Base-by-base conservation (phyloP, 30 jellyfish, hydroid and myxozoan genomes). In the Nemopilema nomurai region DNA sequence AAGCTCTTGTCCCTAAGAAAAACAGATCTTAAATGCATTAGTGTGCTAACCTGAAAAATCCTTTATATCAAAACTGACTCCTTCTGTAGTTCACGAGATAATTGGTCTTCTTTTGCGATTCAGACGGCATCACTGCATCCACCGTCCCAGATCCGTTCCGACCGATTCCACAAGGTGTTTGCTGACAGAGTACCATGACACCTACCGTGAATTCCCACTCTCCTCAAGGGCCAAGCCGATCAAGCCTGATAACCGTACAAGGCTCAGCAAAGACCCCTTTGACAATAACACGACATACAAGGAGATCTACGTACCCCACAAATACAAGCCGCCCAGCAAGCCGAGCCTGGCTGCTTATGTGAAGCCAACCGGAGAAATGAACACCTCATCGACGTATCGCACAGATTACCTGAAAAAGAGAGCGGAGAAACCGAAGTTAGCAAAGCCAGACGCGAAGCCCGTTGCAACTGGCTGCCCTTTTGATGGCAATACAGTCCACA, bases 41-140 rank as follows among this genome's bases (percentile, higher is more conserved):
- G n/a, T n/a, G n/a, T n/a, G n/a, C n/a, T n/a, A n/a, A n/a, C n/a
- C n/a, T n/a, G n/a, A n/a, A n/a, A n/a, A n/a, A n/a, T n/a, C n/a
- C n/a, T n/a, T n/a, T n/a, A n/a, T n/a, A n/a, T n/a, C n/a, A n/a
- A n/a, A n/a, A n/a, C n/a, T n/a, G n/a, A n/a, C n/a, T n/a, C n/a
- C n/a, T n/a, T n/a, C n/a, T n/a, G n/a, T n/a, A n/a, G n/a, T n/a
- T n/a, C n/a, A n/a, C n/a, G n/a, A n/a, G n/a, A n/a, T n/a, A n/a
- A n/a, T n/a, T n/a, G n/a, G n/a, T n/a, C n/a, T n/a, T n/a, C 23
- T 69, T 41, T 87, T 81, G 49, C 62, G n/a, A 29, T 85, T 27
- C 70, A 94, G 99, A 24, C 96, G 99, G 21, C 99, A 94, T 71
- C 97, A 89, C 77, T 94, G 99, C 64, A 83, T 85, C 26, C 99